Base-by-base conservation (phyloP, 92 coral and sea anemone genomes). In the Porites evermanni region DNA sequence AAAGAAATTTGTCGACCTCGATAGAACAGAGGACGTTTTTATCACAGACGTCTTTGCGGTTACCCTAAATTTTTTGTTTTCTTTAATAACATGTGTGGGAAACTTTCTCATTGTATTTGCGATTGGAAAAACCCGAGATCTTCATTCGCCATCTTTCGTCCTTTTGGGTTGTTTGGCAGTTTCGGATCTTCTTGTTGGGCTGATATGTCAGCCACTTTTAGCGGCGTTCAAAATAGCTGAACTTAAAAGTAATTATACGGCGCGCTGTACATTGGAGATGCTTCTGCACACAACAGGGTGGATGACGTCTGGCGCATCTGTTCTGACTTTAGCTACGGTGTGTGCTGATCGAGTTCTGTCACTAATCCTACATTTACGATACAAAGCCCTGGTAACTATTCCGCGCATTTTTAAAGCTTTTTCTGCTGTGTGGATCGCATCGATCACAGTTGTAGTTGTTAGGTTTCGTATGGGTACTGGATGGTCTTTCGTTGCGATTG, bases 301-400 rank as follows among this genome's bases (percentile, higher is more conserved):
- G 89, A 29, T 79, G 8, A 67, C 85, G 1, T 75, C 85, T 19
- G 89, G 89, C 0, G 87, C 65, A 19, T 87, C 87, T 11, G 20
- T n/a, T 17, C n/a, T 80, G 24, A 87, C 87, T 3, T 72, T 87
- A 63, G 53, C 73, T 53, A 53, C 80, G n/a, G 24, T 87, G 12
- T 58, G 59, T 1, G 16, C 72, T 12, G 90, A 87, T 56, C 90
- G 81, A 9, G 76, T 70, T 18, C 90, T 87, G 10, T 86, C 87
- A 1, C 32, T 87, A 18, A 84, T n/a, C 26, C 72, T 80, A 6
- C 90, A 87, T 60, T 21, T 87, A 20, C 69, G 90, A 10, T 87
- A 87, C 80, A 60, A 24, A 80, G 47, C 67, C 18, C n/a, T 87
- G 11, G 87, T 80, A 18, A 87, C 90, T 7, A 23, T 63, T 76